Base-by-base conservation (phyloP, 1,140 invertebrate genomes). In the Laupala kohalensis region DNA sequence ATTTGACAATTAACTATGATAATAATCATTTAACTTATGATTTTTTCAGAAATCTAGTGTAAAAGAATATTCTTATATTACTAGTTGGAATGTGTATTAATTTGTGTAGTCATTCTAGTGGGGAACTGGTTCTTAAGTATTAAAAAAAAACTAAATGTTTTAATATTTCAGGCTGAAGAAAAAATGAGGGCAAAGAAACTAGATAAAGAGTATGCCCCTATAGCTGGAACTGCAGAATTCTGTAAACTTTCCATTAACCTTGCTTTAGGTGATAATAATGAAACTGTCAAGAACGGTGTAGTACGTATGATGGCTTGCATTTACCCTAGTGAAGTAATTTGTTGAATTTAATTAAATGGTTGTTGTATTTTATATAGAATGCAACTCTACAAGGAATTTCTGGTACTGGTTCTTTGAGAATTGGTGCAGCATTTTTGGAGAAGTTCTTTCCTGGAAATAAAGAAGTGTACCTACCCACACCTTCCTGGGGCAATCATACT, bases 401-500 rank as follows among this genome's bases (percentile, higher is more conserved):
- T 76, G 97, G 98, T 69, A 99, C 98, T 67, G 98, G 98, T 53
- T 93, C 97, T n/a, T 82, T 99, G 3, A 87, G 93, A 73, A 87
- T 99, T 74, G 97, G 96, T 64, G 91, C 90, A 69, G 90, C 90
- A 70, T 99, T 98, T 80, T 81, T 99, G 66, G 88, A 89, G 75
- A 89, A 89, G 75, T 97, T 93, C 81, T 95, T 94, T 81, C 85
- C 88, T 37, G 89, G 89, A 13, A 87, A 85, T 72, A 97, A 97
- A 81, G 90, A 89, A 71, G 85, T 99, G 68, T 98, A 96, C 83
- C 77, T 99, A 75, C 96, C 97, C 23, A 86, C 87, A n/a, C 97
- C 97, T 12, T 92, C 97, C 0, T 99, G 98, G 98, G 97, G 96
- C 68, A 99, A 99, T 81, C 98, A 99, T 80, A 90, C 87, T 1